Conservation (phyloP, 2,113 vertebrate genomes). For the Oostethus manadensis region DNA sequence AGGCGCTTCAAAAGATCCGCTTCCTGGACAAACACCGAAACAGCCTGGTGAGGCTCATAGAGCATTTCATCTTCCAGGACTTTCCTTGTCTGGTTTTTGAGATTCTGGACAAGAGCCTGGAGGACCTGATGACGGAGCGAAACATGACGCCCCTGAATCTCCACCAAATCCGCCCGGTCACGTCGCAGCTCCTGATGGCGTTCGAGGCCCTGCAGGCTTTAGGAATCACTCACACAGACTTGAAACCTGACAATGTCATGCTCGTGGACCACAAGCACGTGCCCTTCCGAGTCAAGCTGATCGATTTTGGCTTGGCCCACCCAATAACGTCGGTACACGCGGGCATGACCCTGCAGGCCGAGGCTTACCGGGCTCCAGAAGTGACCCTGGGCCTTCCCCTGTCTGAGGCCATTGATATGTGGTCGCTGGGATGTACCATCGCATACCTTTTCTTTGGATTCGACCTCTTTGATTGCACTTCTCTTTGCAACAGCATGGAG, state of each 20-base stretch:
- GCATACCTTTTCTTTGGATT: constrained; percentile 2
- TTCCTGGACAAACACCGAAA: constrained; percentile 1
- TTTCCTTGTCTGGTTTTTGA: neutral
- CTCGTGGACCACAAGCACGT: neutral
- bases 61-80: constrained; percentile 1
- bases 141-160: neutral
- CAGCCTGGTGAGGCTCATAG: constrained; percentile 1
- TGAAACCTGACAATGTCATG: constrained; percentile 1
- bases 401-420: neutral
- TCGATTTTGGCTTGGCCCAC: neutral
- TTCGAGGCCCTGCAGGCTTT: constrained; percentile 1
- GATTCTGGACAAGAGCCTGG: constrained; percentile 1
- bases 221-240: neutral
- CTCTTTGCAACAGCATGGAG: neutral
- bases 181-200: neutral
- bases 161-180: neutral
- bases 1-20: neutral
- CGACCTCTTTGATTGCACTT: neutral
- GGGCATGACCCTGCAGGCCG: neutral
- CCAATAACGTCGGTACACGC: neutral
- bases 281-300: neutral
- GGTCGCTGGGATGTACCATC: constrained; percentile 1
- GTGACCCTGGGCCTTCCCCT: neutral
- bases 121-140: neutral
- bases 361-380: constrained; percentile 1